Conservation (phyloP, 2,797 vertebrate genomes). For the Alcedo atthis region DNA sequence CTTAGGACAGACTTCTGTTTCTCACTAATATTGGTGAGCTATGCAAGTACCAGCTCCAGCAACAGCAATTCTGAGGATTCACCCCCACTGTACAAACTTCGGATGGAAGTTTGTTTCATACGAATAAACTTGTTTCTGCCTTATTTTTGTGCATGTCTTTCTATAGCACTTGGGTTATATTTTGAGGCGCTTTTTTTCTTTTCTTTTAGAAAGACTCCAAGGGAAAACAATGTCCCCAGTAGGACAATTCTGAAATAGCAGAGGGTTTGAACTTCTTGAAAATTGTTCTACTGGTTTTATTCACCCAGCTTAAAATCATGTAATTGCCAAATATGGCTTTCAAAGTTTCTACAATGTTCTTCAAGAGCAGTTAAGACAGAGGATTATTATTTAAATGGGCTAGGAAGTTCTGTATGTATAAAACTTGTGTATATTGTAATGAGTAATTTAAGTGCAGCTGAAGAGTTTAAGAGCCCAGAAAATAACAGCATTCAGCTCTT, state of each 20-base stretch:
- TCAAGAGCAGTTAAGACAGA: not conserved
- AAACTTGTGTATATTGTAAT: not conserved
- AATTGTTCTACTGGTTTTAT: not conserved
- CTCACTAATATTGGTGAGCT: not conserved
- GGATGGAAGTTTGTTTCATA: not conserved
- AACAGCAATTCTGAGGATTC: not conserved
- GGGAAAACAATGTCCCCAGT: not conserved
- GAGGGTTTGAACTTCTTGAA: not conserved
- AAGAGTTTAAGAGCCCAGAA: not conserved
- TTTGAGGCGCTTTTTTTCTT: not conserved
- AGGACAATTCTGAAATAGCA: not conserved
- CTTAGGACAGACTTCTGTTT: not conserved
- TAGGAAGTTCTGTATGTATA: not conserved
- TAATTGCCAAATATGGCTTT: no score
- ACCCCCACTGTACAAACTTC: not conserved
- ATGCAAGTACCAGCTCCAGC: not conserved
- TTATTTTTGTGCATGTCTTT: not conserved
- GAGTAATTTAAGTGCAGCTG: not conserved
- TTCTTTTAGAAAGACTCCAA: not conserved
- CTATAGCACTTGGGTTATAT: not conserved
- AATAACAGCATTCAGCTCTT: not conserved
- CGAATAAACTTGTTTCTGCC: not conserved
- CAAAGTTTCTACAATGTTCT: not conserved
- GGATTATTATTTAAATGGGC: constrained; percentile 40
- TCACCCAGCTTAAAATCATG: not conserved